Evolutionary conservation across 2,888 invertebrate genomes (phyloP), one percentile per base, ranked within the genome.

Genomic region (Augochlorella aurata): DNA sequence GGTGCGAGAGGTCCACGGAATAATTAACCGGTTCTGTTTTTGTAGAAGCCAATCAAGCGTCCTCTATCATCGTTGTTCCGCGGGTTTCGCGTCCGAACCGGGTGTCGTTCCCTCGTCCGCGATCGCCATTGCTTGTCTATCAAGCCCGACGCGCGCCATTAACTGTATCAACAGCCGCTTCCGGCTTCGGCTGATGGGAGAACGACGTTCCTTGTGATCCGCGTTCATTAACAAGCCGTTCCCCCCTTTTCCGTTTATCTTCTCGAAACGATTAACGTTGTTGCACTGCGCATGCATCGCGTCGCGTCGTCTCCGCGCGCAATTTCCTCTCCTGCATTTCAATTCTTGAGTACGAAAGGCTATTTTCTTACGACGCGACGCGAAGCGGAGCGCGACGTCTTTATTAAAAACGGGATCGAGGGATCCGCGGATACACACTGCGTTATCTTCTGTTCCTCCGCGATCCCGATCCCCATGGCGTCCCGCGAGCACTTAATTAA

Each of bases 21-120:
- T 90, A 92, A 92, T 92, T 92, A 92, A 83, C 89, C 74, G 76
- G 82, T 83, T 79, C 82, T 92, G 89, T 92, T 91, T 92, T 90
- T 83, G 86, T 86, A 88, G 91, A 92, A 92, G 92, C 92, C 92
- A 90, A 87, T 89, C 88, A 85, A 77, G 73, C 77, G 84, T 58
- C 50, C 74, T 85, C 84, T 80, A 87, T 84, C 85, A 89, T 75
- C 74, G 81, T 67, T 71, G 29, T 24, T 61, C 79, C 82, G 74
- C 79, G 82, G 74, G 79, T 84, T 84, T 82, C 82, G 73, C 66
- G 61, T 67, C 38, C 73, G 50, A 68, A 61, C 54, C 54, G 21
- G 24, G 58, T 21, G 50, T 44, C 68, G 45, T 66, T 66, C 73
- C 68, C 73, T 66, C 58, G 79, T 83, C 83, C 81, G 74, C 80